phyloP scores from a whole-genome alignment of 2,113 vertebrate species.

The Dolichotis patagonum region DNA sequence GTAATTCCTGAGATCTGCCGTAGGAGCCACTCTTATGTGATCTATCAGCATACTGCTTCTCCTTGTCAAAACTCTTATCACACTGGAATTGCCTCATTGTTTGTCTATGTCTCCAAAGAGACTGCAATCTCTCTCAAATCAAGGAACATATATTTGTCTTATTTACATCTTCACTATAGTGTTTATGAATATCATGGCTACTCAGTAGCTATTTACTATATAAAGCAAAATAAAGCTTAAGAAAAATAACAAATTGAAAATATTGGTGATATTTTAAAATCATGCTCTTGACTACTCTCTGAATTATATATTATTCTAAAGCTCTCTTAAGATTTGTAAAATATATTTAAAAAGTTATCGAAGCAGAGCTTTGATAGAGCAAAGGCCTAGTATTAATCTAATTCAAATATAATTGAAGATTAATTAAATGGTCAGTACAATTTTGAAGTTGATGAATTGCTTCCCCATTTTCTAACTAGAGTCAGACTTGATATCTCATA shows the following conservation, averaged over 20 bases:
- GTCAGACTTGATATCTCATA: constrained; percentile 8
- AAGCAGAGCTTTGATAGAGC: background rate
- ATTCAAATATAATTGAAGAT: constrained; percentile 34
- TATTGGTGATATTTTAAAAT: constrained; percentile 53
- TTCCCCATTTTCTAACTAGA: background rate
- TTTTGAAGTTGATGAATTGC: constrained; percentile 43
- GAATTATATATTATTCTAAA: background rate
- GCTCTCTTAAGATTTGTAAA: background rate
- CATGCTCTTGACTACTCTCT: background rate
- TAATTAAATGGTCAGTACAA: constrained; percentile 50
- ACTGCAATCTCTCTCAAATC: background rate
- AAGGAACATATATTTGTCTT: constrained; percentile 21
- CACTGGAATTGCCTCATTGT: background rate
- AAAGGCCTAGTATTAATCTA: background rate
- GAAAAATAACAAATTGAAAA: constrained; percentile 21
- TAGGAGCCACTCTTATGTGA: background rate
- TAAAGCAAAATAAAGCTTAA: constrained; percentile 45
- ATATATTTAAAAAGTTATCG: background rate
- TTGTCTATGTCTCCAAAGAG: constrained; percentile 18
- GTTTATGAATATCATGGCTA: background rate
- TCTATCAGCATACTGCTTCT: constrained; percentile 22
- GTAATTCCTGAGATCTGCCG: background rate
- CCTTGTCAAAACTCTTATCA: background rate
- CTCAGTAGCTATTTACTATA: constrained; percentile 8
- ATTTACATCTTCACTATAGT: constrained; percentile 8